Evolutionary conservation across 2,113 vertebrate genomes (phyloP).

Genomic region (Galeopterus variegatus): DNA sequence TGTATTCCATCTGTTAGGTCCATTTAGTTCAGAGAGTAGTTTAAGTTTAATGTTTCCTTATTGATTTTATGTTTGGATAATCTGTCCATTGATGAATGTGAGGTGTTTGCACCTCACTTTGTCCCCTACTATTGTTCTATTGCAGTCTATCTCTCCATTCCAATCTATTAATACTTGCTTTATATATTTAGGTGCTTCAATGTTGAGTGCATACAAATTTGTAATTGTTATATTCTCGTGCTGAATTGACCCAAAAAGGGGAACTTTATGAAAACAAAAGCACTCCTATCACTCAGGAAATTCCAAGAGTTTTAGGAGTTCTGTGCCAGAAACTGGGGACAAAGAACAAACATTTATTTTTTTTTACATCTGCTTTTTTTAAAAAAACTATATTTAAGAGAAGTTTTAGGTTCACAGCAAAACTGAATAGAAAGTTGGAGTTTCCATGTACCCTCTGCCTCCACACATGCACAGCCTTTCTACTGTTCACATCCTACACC

Average conservation of each 20-base stretch:
- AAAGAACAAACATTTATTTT: not conserved
- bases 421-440: not conserved
- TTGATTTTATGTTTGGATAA: not conserved
- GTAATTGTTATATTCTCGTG: not conserved
- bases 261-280: not conserved
- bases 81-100: not conserved
- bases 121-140: not conserved
- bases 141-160: not conserved
- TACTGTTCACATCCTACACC: not conserved
- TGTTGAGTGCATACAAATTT: not conserved
- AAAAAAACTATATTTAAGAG: not conserved
- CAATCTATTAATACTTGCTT: not conserved
- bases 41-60: not conserved
- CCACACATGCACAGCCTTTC: accelerated
- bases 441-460: not conserved
- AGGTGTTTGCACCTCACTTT: too few species aligned
- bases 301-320: not conserved
- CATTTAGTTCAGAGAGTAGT: not conserved
- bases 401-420: not conserved
- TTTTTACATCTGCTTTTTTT: not conserved
- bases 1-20: not conserved
- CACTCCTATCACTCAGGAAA: not conserved
- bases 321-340: not conserved
- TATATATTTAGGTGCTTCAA: not conserved
- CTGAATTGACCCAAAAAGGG: not conserved